Conservation (phyloP, 92 coral and sea anemone genomes). For the Epizoanthus ramosus region DNA sequence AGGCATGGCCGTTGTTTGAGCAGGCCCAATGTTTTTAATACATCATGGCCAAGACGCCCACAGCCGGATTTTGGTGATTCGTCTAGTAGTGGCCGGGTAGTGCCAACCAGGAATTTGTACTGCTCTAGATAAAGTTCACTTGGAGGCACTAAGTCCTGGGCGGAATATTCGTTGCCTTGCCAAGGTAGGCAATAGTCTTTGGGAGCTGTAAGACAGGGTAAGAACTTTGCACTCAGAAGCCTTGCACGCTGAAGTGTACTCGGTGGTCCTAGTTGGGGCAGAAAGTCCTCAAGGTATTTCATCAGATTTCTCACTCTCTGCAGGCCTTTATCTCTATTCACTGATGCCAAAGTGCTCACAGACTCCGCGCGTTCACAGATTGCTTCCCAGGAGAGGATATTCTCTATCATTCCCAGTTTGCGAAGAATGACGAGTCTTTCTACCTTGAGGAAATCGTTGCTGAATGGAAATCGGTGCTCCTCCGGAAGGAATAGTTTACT, state of each 20-base stretch:
- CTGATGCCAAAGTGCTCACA: constrained; percentile 60
- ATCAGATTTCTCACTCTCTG: constrained; percentile 68
- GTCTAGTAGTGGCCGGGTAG: constrained; percentile 81
- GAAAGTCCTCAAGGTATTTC: constrained; percentile 68
- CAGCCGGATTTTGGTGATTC: constrained; percentile 87
- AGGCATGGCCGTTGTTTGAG: constrained; percentile 50
- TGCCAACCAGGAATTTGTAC: constrained; percentile 69
- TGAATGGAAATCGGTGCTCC: constrained; percentile 89
- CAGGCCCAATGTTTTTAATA: constrained; percentile 71
- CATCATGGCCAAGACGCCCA: constrained; percentile 73
- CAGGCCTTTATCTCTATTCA: constrained; percentile 56
- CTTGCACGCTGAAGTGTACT: constrained; percentile 50
- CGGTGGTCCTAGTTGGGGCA: constrained; percentile 62
- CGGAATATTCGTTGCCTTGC: constrained; percentile 70
- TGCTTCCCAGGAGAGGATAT: constrained; percentile 74
- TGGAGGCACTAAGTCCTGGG: constrained; percentile 59
- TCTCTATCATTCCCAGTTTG: constrained; percentile 91
- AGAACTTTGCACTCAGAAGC: constrained; percentile 69
- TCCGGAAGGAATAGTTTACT: constrained; percentile 72
- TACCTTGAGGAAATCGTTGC: constrained; percentile 59
- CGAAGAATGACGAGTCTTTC: constrained; percentile 80
- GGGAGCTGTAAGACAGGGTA: constrained; percentile 77
- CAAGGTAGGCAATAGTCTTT: constrained; percentile 79
- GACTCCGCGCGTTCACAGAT: constrained; percentile 89
- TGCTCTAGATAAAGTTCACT: constrained; percentile 65